A percentile compares a stretch with the other conserved stretches of the same genome.
These are phyloP conservation scores for Drosophila subquinaria DNA, from an alignment of 2,888 invertebrate species.

Conservation along the genomic window DNA sequence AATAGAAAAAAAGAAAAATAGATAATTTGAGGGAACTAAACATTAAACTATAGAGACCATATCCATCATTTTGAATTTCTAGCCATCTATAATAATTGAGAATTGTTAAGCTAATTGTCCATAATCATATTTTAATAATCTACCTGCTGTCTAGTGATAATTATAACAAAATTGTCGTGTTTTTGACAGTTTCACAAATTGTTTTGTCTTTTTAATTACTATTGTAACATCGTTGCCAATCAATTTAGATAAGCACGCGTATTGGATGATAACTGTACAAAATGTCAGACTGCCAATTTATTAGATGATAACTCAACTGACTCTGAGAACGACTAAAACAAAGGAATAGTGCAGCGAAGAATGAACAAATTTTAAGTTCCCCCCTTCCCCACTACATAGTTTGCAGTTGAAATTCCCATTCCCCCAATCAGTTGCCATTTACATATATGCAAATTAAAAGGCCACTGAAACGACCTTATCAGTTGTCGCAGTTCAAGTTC, in stretches of 20 bases:
- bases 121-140: not conserved
- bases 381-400: not conserved
- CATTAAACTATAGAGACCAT: not conserved
- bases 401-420: constrained; percentile 4
- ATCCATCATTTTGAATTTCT: not conserved
- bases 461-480: constrained; percentile 40
- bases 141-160: constrained; percentile 7
- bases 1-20: not conserved
- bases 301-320: constrained; percentile 30
- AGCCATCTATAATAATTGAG: not conserved
- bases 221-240: constrained; percentile 26
- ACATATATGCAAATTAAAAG: constrained; percentile 16
- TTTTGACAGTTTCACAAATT: constrained; percentile 3
- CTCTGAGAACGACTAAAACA: constrained; percentile 14
- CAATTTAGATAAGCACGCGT: constrained; percentile 41
- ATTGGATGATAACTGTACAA: constrained; percentile 21
- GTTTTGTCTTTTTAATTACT: constrained; percentile 41
- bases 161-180: not conserved
- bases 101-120: not conserved
- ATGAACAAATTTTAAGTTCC: not conserved
- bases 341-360: not conserved
- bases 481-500: constrained; percentile 26
- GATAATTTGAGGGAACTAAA: not conserved
- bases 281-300: constrained; percentile 14
- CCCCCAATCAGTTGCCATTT: constrained; percentile 5